A percentile compares a stretch with the other conserved stretches of the same genome.
phyloP scores from a whole-genome alignment of 2,888 invertebrate genomes.

The Dorcus hopei region DNA sequence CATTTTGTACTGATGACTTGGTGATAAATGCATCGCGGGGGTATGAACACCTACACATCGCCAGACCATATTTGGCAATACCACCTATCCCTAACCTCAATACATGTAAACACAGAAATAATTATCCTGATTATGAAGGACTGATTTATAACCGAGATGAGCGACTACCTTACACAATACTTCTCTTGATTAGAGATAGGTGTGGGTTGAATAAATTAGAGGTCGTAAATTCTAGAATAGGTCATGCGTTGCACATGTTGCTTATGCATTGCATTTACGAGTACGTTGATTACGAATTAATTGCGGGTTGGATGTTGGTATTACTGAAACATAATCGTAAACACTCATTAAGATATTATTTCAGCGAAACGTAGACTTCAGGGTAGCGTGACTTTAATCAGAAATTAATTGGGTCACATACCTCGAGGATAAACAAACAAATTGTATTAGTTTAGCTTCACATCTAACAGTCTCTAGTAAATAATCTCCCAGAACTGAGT shows the following conservation, averaged over 20 bases:
- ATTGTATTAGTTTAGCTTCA: no score
- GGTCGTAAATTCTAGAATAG: conserved; percentile 17
- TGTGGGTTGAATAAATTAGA: conserved; percentile 23
- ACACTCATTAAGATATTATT: not conserved
- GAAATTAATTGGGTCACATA: conserved; percentile 15
- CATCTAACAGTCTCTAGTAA: no score
- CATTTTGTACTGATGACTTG: not conserved
- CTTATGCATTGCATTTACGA: conserved; percentile 3
- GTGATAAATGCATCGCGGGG: conserved; percentile 4
- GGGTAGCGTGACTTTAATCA: conserved; percentile 16
- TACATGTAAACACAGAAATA: conserved; percentile 17
- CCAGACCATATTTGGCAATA: conserved; percentile 9
- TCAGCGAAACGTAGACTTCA: conserved; percentile 6
- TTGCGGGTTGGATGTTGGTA: conserved; percentile 3
- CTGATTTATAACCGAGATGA: conserved; percentile 22
- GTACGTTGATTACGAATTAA: conserved; percentile 14
- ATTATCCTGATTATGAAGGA: conserved; percentile 14
- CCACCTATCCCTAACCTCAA: conserved; percentile 9
- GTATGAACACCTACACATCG: conserved; percentile 4
- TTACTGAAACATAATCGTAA: not conserved
- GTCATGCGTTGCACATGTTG: conserved; percentile 15
- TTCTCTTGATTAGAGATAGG: conserved; percentile 24
- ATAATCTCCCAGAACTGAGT: no score
- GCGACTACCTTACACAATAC: conserved; percentile 22
- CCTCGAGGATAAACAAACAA: no score